Base-by-base conservation (phyloP, 1,140 invertebrate species). In the Aricia agestis region DNA sequence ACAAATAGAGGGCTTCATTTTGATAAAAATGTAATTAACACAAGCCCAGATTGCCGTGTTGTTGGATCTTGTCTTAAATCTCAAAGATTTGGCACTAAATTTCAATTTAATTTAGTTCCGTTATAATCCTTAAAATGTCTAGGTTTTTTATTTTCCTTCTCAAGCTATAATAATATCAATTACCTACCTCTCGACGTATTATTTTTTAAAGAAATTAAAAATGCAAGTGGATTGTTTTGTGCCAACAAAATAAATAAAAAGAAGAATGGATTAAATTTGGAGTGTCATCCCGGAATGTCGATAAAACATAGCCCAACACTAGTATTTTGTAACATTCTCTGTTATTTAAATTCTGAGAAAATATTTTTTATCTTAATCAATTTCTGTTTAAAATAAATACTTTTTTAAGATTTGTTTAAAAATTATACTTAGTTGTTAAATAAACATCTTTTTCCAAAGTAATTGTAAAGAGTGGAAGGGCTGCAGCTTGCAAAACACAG, bases 201-300 rank as follows among this genome's bases (percentile, higher is more conserved):
- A 7, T 59, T 59, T 63, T 63, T 63, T 1, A 63, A 63, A 25
- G 10, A 36, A 36, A 18, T 63, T 1, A 19, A 18, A 63, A 63
- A 59, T 18, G 58, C 18, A 63, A 63, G 19, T 19, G 59, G 59
- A 63, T 18, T 63, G 59, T 63, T 63, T 25, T 11, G 59, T 63
- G 59, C 59, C 59, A 63, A 63, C 19, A 63, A 59, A 63, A 25
- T 52, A 52, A 36, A 59, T 25, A 19, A 19, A 63, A 25, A 63
- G 18, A 63, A 63, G 59, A 25, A 63, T 5, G 17, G 18, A 11
- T 19, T 63, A 6, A 61, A 15, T 7, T 59, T 59, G 59, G 59
- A 63, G 10, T 63, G 59, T 63, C 0, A 63, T 36, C 45, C 45
- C 0, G 45, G 45, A 52, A 13, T 52, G 45, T 52, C 45, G 45